A percentile compares a stretch with the other conserved stretches of the same genome.
These are phyloP conservation scores for Onychostoma macrolepis DNA, from an alignment of 2,113 vertebrate genomes.

Conservation along the genomic window DNA sequence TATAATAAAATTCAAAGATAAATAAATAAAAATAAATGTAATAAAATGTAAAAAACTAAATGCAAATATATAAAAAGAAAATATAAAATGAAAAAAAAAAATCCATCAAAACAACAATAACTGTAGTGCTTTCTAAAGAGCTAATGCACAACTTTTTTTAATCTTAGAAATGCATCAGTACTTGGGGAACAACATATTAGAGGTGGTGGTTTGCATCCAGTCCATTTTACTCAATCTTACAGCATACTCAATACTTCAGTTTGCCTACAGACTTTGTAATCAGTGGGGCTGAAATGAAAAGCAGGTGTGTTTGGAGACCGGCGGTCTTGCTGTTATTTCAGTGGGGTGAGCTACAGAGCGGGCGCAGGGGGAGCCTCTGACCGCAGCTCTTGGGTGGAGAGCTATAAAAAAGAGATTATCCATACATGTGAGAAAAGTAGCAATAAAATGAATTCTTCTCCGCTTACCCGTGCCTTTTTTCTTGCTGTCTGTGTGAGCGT, in stretches of 20 bases:
- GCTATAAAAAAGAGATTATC: conserved; percentile 33
- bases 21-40: not conserved
- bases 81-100: not conserved
- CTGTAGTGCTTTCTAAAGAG: not conserved
- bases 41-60: not conserved
- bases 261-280: not conserved
- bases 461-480: not conserved
- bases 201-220: not conserved
- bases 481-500: conserved; percentile 12
- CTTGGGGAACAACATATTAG: not conserved
- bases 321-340: conserved; percentile 46
- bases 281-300: conserved; percentile 34
- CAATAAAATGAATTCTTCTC: conserved; percentile 17
- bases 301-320: conserved; percentile 46
- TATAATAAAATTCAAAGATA: too few relatives aligned
- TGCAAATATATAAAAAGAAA: not conserved
- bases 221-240: not conserved
- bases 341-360: conserved; percentile 32
- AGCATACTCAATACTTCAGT: conserved; percentile 2
- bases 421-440: conserved; percentile 9
- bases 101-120: not conserved
- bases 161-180: not conserved
- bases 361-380: not conserved
- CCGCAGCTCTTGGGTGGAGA: conserved; percentile 27
- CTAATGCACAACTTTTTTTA: not conserved